A percentile compares a stretch with the other conserved stretches of the same genome.
phyloP scores from a whole-genome alignment of 2,888 invertebrate genomes.

The Spatulosminthurus flaviceps region DNA sequence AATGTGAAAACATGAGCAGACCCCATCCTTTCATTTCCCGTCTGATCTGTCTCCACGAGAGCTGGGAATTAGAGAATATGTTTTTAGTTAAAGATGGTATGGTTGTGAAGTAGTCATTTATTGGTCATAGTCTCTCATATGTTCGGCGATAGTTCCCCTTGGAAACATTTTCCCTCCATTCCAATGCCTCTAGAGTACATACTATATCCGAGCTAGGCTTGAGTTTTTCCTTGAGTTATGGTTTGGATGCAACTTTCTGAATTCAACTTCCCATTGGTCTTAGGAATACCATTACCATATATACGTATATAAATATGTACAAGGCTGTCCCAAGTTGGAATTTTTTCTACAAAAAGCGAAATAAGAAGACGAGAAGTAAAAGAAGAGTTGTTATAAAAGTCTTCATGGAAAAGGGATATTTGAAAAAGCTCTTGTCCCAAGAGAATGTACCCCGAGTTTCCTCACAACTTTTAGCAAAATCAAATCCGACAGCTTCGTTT shows the following conservation, averaged over 20 bases:
- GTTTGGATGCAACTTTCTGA: slow-evolving; percentile 39
- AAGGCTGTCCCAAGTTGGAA: no score
- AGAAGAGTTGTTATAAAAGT: slow-evolving; percentile 29
- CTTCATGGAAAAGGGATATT: slow-evolving; percentile 40
- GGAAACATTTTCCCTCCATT: no score
- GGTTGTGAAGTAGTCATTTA: slow-evolving; percentile 12
- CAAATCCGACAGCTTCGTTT: slow-evolving; percentile 53
- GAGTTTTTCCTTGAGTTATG: slow-evolving; percentile 47
- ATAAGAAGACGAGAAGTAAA: no score
- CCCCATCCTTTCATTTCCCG: slow-evolving; percentile 29
- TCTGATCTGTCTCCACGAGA: slow-evolving; percentile 25
- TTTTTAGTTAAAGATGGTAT: slow-evolving; percentile 42
- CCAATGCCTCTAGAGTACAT: no score
- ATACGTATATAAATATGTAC: not conserved
- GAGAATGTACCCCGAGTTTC: slow-evolving; percentile 40
- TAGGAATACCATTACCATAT: not conserved
- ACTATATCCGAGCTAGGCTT: no score
- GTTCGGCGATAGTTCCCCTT: not conserved
- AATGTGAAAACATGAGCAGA: not conserved
- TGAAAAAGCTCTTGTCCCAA: slow-evolving; percentile 44
- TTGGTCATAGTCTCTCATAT: slow-evolving; percentile 4
- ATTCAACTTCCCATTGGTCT: slow-evolving; percentile 44
- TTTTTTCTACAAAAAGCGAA: no score
- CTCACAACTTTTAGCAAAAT: slow-evolving; percentile 51
- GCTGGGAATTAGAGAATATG: slow-evolving; percentile 42